phyloP scores from a whole-genome alignment of 64 coral and sea anemone species.

The Montipora sp. region DNA sequence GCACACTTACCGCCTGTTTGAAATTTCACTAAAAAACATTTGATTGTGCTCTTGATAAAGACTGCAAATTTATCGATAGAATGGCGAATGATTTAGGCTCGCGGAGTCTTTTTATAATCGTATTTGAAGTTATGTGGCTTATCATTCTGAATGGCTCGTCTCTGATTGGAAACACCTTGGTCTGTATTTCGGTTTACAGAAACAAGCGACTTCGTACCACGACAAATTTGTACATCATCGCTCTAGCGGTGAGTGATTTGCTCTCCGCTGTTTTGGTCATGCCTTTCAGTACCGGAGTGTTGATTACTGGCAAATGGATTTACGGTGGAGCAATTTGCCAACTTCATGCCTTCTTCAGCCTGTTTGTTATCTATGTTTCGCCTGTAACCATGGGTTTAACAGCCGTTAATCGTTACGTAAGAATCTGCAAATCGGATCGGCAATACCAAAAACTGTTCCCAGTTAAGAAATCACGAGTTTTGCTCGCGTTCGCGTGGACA shows the following conservation, averaged over 20 bases:
- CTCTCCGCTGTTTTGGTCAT: constrained; percentile 27
- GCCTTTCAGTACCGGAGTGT: background rate
- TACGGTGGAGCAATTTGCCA: background rate
- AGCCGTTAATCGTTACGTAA: constrained; percentile 13
- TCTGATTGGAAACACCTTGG: constrained; percentile 20
- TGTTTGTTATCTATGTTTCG: constrained; percentile 11
- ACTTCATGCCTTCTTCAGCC: background rate
- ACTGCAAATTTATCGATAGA: background rate
- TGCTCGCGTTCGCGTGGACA: background rate
- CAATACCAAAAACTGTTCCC: background rate
- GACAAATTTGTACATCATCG: constrained; percentile 8
- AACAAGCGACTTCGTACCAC: constrained; percentile 16
- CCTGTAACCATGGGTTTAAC: constrained; percentile 23
- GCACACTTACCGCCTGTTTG: too few species aligned
- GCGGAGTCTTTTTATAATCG: background rate
- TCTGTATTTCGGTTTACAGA: constrained; percentile 16
- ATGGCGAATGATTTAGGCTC: background rate
- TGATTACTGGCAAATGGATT: constrained; percentile 20
- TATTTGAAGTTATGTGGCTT: background rate
- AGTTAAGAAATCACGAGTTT: background rate
- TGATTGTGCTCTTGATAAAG: too few species aligned
- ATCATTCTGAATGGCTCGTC: background rate
- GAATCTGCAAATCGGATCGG: background rate
- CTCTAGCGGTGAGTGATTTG: constrained; percentile 16
- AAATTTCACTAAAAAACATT: too few species aligned